Conservation (phyloP, 2,797 vertebrate genomes). For the Clarias fuscus region DNA sequence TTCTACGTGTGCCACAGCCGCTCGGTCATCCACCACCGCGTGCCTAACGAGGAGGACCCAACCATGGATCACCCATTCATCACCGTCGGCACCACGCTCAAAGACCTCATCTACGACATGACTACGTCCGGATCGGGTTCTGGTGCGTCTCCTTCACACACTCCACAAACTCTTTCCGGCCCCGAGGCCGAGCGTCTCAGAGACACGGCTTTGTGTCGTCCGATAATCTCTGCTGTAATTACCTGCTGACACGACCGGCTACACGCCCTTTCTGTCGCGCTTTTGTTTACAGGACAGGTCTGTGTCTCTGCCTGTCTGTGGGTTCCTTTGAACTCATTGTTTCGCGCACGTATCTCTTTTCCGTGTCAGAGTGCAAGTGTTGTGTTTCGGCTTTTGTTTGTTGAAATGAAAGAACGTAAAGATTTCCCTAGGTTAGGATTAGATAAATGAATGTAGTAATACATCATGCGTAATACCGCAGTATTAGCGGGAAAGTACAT, state of each 20-base stretch:
- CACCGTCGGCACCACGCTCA: slow-evolving; percentile 92
- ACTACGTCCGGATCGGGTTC: slow-evolving; percentile 97
- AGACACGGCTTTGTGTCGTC: slow-evolving; percentile 12
- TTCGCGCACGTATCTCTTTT: not conserved
- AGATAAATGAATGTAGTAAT: not conserved
- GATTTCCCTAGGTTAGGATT: slow-evolving; percentile 28
- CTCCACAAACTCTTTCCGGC: not conserved
- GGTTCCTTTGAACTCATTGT: slow-evolving; percentile 18
- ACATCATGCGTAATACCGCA: not conserved
- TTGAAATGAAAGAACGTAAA: not conserved
- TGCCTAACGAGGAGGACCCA: slow-evolving; percentile 95
- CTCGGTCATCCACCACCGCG: slow-evolving; percentile 86
- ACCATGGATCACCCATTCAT: slow-evolving; percentile 94
- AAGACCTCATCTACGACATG: slow-evolving; percentile 99
- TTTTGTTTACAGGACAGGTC: slow-evolving; percentile 36
- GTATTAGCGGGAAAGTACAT: not conserved
- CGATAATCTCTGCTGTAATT: slow-evolving; percentile 34
- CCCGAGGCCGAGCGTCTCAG: not conserved
- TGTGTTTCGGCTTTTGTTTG: not conserved
- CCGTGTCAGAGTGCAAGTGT: not conserved
- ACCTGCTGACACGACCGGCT: slow-evolving; percentile 31
- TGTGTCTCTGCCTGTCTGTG: slow-evolving; percentile 39
- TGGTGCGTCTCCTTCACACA: slow-evolving; percentile 69
- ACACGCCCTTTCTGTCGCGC: slow-evolving; percentile 4
- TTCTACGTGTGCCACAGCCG: slow-evolving; percentile 93